phyloP scores from a whole-genome alignment of 2,888 invertebrate genomes.

The Chouioia cunea region DNA sequence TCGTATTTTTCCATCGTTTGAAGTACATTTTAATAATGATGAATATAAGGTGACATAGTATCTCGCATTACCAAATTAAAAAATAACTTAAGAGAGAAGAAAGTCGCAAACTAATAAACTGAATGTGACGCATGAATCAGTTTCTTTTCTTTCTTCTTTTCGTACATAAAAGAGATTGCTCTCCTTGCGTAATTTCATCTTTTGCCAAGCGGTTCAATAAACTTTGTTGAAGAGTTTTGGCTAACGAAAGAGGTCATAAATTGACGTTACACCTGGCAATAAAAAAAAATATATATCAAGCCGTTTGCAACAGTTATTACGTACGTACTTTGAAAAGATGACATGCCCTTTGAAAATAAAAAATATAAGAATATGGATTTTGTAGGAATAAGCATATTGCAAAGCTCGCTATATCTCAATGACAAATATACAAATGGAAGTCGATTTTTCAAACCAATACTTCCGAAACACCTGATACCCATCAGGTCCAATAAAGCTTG shows the following conservation, averaged over 20 bases:
- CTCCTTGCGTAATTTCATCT: constrained; percentile 10
- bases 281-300: too few species aligned
- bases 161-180: not conserved
- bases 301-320: too few species aligned
- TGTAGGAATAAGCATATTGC: too few species aligned
- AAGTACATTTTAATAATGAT: not conserved
- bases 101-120: constrained; percentile 23
- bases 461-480: too few species aligned
- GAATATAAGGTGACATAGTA: constrained; percentile 13
- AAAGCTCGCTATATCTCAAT: too few species aligned
- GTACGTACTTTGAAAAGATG: too few species aligned
- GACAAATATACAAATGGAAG: too few species aligned
- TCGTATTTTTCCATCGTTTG: constrained; percentile 11
- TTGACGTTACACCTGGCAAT: not conserved
- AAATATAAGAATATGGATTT: too few species aligned
- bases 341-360: too few species aligned
- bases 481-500: too few species aligned
- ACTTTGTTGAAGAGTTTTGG: constrained; percentile 6
- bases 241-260: not conserved
- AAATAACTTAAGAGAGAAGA: constrained; percentile 1
- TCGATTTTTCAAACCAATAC: too few species aligned
- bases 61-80: constrained; percentile 20
- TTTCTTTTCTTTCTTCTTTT: not conserved
- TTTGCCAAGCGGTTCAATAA: constrained; percentile 1
- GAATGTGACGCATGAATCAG: constrained; percentile 3